Evolutionary conservation across 37 sponge, comb jelly and placozoan genomes (phyloP), one percentile per base, ranked within the genome.

Genomic region (Oscarella lobularis): DNA sequence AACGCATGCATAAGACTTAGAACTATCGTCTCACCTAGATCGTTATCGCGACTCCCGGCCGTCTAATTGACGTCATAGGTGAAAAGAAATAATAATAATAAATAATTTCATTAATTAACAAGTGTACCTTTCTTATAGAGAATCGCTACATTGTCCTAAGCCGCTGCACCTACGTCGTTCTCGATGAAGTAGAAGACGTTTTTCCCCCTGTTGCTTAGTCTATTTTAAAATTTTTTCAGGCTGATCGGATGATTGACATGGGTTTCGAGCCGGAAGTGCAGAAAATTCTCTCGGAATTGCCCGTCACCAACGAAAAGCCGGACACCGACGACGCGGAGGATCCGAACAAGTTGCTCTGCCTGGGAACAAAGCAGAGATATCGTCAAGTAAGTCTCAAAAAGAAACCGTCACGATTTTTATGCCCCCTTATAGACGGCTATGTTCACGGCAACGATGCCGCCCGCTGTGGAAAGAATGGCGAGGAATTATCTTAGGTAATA

Each of bases 371-470:
- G 80, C 87, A 93, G 67, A 85, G 88, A 72, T 88, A 78, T 74
- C 66, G 92, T 66, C 92, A 33, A 34, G 77, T 39, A 75, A 67
- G 73, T 31, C 35, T 2, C 31, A 37, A 2, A 65, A 29, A 2
- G 2, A 76, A 2, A 1, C 74, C 34, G 4, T 78, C 76, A 4
- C 40, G 6, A 77, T 78, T 20, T 37, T 39, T 36, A 36, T 14
- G 35, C 33, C 40, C 0, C 9, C 39, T n/a, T 67, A 9, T 66
- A 96, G 88, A 97, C 98, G 2, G 98, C 91, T 74, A 97, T 97
- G 98, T 97, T 93, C 75, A 92, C 97, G 3, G 98, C 98, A 60
- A 97, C 98, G 67, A 97, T 97, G 98, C 98, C 98, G 4, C 77
- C 98, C 0, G 82, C 94, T 29, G 91, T 97, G 38, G 98, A 97